Evolutionary conservation across 2,113 vertebrate genomes (phyloP), one percentile per base, ranked within the genome.

Genomic region (Paradoxurus hermaphroditus): DNA sequence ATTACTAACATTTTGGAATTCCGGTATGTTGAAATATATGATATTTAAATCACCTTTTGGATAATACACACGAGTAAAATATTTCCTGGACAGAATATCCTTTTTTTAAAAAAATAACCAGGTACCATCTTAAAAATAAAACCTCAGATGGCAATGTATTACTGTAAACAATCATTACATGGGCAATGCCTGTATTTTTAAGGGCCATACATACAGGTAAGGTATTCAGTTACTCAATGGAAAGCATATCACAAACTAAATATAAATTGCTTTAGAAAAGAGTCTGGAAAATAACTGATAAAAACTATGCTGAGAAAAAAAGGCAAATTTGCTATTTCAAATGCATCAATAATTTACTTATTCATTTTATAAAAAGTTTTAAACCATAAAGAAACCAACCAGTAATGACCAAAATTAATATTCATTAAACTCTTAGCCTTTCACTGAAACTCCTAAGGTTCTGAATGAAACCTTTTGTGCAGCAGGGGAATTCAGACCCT

Each of bases 1-100:
- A 89, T 75, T 82, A 83, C n/a, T 84, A 90, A 34, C 86, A 94
- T 95, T 87, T 95, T 95, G 49, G 34, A 51, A 83, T 90, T 92
- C 51, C 67, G 90, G 9, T 39, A 90, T 89, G 18, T 86, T 31
- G 85, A 92, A 96, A 95, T 51, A 65, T 56, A 79, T 46, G 44
- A 86, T 82, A 86, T 97, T 88, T 72, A 81, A 95, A 96, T 67
- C 77, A 44, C 2, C 41, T 72, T 63, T 65, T 77, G 27, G 23
- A 31, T 68, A 92, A 94, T 49, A 92, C 2, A 94, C 23, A 84
- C 19, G 88, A n/a, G 14, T 92, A 78, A 91, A 93, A 16, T 82
- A 82, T 90, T 67, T 90, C 77, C 65, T 90, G 93, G n/a, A 77
- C 4, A 79, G 9, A 23, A 36, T 44, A 39, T 49, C 19, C 14